A percentile compares a stretch with the other conserved stretches of the same genome.
phyloP scores from a whole-genome alignment of 2,797 vertebrate genomes.

The Hypotaenidia philippensis region DNA sequence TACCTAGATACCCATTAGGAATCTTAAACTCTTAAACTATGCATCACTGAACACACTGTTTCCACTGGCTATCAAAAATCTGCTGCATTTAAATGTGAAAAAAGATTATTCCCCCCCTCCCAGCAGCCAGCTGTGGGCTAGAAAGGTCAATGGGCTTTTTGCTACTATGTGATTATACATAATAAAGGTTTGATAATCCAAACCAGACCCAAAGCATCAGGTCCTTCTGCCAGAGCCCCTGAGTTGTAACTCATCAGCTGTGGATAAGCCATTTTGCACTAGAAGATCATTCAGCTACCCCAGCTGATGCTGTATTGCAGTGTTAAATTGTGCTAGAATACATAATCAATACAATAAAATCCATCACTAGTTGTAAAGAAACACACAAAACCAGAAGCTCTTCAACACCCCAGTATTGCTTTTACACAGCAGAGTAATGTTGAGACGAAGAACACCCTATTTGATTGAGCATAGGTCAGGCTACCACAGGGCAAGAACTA shows the following conservation, averaged over 20 bases:
- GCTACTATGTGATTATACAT: neutral
- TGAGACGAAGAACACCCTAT: neutral
- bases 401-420: fast-evolving
- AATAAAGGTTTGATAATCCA: neutral
- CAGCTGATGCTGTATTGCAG: fast-evolving
- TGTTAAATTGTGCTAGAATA: neutral
- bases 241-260: neutral
- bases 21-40: neutral
- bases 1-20: neutral
- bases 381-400: neutral
- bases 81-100: neutral
- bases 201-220: neutral
- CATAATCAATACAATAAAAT: neutral
- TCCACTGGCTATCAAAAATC: neutral
- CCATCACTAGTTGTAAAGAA: neutral
- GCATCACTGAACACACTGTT: neutral
- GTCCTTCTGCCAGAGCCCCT: neutral
- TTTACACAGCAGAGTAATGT: neutral
- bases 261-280: neutral
- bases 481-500: neutral
- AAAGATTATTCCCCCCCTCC: neutral
- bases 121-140: neutral
- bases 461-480: fast-evolving
- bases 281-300: neutral
- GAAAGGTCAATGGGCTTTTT: neutral